Evolutionary conservation across 2,888 invertebrate genomes (phyloP).

Genomic region (Acanthococcus lagerstroemiae): DNA sequence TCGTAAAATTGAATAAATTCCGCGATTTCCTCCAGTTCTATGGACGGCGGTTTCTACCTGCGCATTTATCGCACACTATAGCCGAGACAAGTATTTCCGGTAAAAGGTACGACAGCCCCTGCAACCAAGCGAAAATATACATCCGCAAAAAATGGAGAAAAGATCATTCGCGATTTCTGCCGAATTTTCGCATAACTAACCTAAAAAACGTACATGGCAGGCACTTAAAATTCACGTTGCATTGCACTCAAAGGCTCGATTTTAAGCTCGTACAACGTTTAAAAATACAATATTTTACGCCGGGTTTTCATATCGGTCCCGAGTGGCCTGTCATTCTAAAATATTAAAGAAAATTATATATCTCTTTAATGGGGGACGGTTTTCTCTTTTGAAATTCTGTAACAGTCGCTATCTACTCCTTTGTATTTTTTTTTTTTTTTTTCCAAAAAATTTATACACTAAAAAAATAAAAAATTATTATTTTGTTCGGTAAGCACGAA

Average conservation of each 20-base stretch:
- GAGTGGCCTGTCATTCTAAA: conserved; percentile 22
- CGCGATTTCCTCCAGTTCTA: no score
- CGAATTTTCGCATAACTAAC: neutral
- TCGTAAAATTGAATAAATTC: no score
- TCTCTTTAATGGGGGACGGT: conserved; percentile 17
- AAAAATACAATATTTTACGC: conserved; percentile 28
- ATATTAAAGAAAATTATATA: conserved; percentile 30
- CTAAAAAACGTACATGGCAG: conserved; percentile 1
- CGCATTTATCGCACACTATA: no score
- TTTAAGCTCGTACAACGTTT: conserved; percentile 12
- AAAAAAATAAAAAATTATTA: conserved; percentile 18
- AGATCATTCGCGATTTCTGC: no score
- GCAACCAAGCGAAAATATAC: no score
- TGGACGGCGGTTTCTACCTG: no score
- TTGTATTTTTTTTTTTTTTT: conserved; percentile 1
- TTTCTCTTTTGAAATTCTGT: conserved; percentile 23
- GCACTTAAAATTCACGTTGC: conserved; percentile 21
- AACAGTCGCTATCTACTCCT: conserved; percentile 21
- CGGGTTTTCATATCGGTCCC: conserved; percentile 29
- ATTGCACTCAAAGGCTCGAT: conserved; percentile 20
- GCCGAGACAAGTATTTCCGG: no score
- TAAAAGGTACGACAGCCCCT: no score
- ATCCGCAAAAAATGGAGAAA: no score
- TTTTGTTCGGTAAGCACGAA: conserved; percentile 15
- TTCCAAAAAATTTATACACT: conserved; percentile 7